Conservation (phyloP, 2,888 invertebrate genomes). For the Ommatoiulus sabulosus region DNA sequence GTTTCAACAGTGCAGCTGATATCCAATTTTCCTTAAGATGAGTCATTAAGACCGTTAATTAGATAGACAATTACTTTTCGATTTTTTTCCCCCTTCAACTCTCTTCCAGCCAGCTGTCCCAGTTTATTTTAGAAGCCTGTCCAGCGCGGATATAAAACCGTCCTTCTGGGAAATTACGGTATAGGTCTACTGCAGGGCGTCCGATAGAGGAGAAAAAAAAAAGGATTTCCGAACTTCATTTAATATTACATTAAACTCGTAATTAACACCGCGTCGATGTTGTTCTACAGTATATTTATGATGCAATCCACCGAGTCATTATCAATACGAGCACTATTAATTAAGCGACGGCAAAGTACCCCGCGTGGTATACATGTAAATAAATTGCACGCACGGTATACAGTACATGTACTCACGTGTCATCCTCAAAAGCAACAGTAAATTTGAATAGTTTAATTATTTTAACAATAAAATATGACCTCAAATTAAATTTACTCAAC, state of each 20-base stretch:
- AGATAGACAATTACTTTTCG: slow-evolving; percentile 40
- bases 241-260: neutral
- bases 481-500: neutral
- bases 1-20: slow-evolving; percentile 30
- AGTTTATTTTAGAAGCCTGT: slow-evolving; percentile 44
- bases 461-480: slow-evolving; percentile 10
- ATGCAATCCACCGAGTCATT: neutral
- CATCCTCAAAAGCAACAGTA: neutral
- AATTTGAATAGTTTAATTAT: neutral
- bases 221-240: neutral
- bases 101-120: slow-evolving; percentile 16
- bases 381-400: neutral
- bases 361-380: neutral
- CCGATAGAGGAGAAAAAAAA: neutral
- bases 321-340: neutral
- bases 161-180: slow-evolving; percentile 2
- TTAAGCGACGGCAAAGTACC: neutral
- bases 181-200: neutral
- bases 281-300: neutral
- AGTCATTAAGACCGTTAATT: slow-evolving; percentile 40
- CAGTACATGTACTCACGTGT: neutral
- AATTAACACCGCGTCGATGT: too few species aligned
- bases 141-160: neutral
- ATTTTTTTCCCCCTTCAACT: neutral
- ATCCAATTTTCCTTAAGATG: slow-evolving; percentile 40